phyloP scores from a whole-genome alignment of 2,888 invertebrate species.

The Acrocyrtus sp. region DNA sequence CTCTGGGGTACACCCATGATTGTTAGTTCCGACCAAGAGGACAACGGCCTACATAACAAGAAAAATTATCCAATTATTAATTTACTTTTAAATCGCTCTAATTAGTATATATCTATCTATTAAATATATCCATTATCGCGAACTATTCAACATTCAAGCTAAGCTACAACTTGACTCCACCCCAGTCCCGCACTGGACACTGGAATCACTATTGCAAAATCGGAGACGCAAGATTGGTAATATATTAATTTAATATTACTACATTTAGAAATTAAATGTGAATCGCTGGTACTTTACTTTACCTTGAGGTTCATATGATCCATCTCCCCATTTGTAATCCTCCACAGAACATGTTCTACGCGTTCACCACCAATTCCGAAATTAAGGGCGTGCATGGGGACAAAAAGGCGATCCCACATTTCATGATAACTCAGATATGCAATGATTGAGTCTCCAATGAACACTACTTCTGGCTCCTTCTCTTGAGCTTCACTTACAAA shows the following conservation, averaged over 20 bases:
- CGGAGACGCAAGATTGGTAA: too few relatives aligned
- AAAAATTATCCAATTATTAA: neutral
- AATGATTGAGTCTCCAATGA: slow-evolving; percentile 89
- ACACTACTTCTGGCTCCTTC: slow-evolving; percentile 91
- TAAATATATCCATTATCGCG: neutral
- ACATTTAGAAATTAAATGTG: neutral
- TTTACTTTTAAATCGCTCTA: neutral
- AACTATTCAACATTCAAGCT: neutral
- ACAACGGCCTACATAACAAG: slow-evolving; percentile 69
- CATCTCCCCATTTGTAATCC: slow-evolving; percentile 88
- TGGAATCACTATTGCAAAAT: too few relatives aligned
- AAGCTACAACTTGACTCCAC: too few relatives aligned
- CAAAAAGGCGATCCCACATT: slow-evolving; percentile 91
- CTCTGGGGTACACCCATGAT: slow-evolving; percentile 81
- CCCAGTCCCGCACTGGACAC: too few relatives aligned
- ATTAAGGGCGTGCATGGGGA: slow-evolving; percentile 90
- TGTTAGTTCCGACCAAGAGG: slow-evolving; percentile 89
- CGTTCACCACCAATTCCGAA: slow-evolving; percentile 90
- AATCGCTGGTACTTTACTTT: slow-evolving; percentile 48
- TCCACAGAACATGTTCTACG: slow-evolving; percentile 90
- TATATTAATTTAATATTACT: neutral
- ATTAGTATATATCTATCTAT: neutral
- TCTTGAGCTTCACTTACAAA: slow-evolving; percentile 87
- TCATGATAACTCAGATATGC: slow-evolving; percentile 84
- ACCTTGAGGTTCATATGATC: slow-evolving; percentile 91